Evolutionary conservation across 64 coral and sea anemone species (phyloP).

Genomic region (Porites australiensis): DNA sequence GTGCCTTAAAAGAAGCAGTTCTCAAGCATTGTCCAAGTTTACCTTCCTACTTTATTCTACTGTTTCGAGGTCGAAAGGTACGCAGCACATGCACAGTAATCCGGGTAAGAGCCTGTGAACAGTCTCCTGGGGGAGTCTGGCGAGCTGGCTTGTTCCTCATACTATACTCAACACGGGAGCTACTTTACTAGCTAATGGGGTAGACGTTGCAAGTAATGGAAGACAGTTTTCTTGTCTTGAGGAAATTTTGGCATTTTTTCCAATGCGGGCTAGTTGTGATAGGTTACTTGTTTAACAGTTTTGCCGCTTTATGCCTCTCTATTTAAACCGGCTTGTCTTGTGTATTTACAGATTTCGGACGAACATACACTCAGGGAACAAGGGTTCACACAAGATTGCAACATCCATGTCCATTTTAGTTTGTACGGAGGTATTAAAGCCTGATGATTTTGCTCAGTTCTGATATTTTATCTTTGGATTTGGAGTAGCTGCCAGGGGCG

Average conservation of each 20-base stretch:
- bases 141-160: too few species aligned
- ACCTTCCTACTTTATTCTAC: constrained; percentile 34
- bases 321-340: not conserved
- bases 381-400: constrained; percentile 43
- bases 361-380: not conserved
- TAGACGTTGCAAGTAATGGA: too few species aligned
- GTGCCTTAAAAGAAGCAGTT: constrained; percentile 23
- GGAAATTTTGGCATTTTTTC: too few species aligned
- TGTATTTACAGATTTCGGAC: not conserved
- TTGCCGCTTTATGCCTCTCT: not conserved
- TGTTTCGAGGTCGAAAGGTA: constrained; percentile 74
- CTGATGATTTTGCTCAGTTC: not conserved
- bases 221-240: too few species aligned
- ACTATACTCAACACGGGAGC: too few species aligned
- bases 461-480: not conserved
- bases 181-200: too few species aligned
- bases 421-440: not conserved
- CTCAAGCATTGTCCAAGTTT: constrained; percentile 20
- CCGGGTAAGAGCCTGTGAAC: too few species aligned
- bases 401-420: constrained; percentile 29
- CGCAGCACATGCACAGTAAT: too few species aligned
- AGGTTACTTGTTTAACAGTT: too few species aligned
- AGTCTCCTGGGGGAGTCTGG: too few species aligned
- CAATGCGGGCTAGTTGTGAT: too few species aligned
- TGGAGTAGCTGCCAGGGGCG: too few species aligned